Evolutionary conservation across 2,888 invertebrate species (phyloP).

Genomic region (Amphimallon solstitiale): DNA sequence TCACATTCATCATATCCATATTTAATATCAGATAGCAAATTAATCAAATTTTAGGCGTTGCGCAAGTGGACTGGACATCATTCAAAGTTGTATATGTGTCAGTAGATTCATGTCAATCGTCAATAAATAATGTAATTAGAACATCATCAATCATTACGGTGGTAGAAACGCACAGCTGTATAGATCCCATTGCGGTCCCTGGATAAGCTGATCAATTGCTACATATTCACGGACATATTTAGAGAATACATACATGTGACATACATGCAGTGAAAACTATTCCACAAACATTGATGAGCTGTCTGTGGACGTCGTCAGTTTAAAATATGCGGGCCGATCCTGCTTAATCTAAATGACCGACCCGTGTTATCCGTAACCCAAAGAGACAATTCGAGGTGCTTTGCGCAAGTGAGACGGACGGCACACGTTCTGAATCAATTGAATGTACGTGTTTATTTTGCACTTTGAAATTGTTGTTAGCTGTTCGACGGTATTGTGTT

Average conservation of each 20-base stretch:
- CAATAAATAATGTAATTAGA: slow-evolving; percentile 63
- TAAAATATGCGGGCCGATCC: neutral
- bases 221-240: slow-evolving; percentile 1
- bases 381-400: slow-evolving; percentile 18
- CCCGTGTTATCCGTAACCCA: neutral
- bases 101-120: slow-evolving; percentile 56
- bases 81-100: slow-evolving; percentile 39
- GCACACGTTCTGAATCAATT: neutral
- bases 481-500: slow-evolving; percentile 13
- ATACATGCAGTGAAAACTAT: neutral
- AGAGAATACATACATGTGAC: neutral
- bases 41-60: slow-evolving; percentile 36
- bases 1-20: no score
- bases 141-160: slow-evolving; percentile 59
- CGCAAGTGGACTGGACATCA: slow-evolving; percentile 39
- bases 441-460: slow-evolving; percentile 11
- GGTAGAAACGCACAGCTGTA: slow-evolving; percentile 55
- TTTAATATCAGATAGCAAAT: neutral
- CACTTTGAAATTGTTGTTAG: slow-evolving; percentile 19
- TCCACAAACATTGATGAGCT: neutral
- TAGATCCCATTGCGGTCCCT: slow-evolving; percentile 55
- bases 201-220: slow-evolving; percentile 57
- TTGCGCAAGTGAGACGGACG: neutral
- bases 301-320: neutral
- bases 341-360: slow-evolving; percentile 21